Base-by-base conservation (phyloP, 2,113 vertebrate species). In the Austrofundulus limnaeus region DNA sequence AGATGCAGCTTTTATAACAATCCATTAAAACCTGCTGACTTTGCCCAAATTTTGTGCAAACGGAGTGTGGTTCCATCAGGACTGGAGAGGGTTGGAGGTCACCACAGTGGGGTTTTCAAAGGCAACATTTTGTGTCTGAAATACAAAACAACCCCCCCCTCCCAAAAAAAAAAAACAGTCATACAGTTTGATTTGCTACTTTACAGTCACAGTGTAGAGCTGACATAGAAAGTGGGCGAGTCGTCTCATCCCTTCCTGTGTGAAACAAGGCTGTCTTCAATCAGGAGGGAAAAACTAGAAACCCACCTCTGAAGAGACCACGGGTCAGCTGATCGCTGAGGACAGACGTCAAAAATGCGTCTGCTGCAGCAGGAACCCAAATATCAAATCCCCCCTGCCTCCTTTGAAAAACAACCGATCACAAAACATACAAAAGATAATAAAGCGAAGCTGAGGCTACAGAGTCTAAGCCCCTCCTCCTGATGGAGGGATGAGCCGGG, bases 161-260 rank as follows among this genome's bases (percentile, higher is more conserved):
- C n/a, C n/a, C n/a, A n/a, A n/a, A 24, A 16, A 1, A 9, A 25
- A 68, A 34, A 57, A 52, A 57, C 41, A 65, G 61, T 51, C 70
- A 54, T 51, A 77, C 51, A 64, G 67, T 75, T 80, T 60, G 62
- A 78, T 75, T 78, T 65, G 11, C 48, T 70, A 77, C 65, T 47
- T 19, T 77, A 84, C 84, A 88, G 91, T 94, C 85, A 93, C 94
- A 96, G 94, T 96, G 94, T 94, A 94, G 93, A 88, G 80, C 77
- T 77, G 78, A 85, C 73, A 83, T 65, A 70, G 47, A 52, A 57
- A 64, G 68, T 55, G 67, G 63, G 72, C 68, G 48, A 54, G 37
- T 79, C 66, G 77, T 83, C 66, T n/a, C n/a, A n/a, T 78, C 70
- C 38, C 54, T 34, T 61, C 38, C 49, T 21, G 69, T 68, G 45